Evolutionary conservation across 1,140 invertebrate genomes (phyloP), one percentile per base, ranked within the genome.

Genomic region (Hestina assimilis): DNA sequence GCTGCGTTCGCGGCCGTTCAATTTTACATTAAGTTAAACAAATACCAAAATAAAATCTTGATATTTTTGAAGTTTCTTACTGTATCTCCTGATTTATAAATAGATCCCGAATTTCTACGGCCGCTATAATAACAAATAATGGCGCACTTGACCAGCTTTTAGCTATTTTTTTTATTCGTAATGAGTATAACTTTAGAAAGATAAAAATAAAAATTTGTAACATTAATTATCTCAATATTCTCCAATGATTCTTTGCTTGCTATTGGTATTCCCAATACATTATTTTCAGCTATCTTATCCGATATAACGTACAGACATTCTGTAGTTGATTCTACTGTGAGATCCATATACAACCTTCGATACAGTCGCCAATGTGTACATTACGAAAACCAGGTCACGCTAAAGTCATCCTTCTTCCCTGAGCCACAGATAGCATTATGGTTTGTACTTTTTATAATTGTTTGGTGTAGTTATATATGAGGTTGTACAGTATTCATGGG

Each of bases 301-400:
- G 24, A 56, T 23, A 56, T 38, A 56, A 56, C 43, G 33, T 35
- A 56, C 53, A 56, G 53, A 56, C 23, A 47, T 45, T 46, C 52
- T 56, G 43, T 43, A 51, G 56, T 51, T 47, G 50, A 59, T 59
- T 59, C 56, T 59, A 52, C 47, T 59, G 24, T 59, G 29, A 40
- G 29, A 46, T 52, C 33, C 48, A 33, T 43, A 52, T 59, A 52
- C 56, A 35, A 59, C 41, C 48, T 41, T 45, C 9, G 47, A 42
- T 38, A 45, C 33, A 48, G 21, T 28, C 40, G 43, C 19, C 31
- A 14, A 52, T 40, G 48, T 35, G 28, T 28, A 8, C 33, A 17
- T 21, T 7, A 6, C 11, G 7, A 9, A 38, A 33, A 35, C n/a
- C 26, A 2, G 9, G 33, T 12, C 21, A 45, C 5, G 19, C 28